Evolutionary conservation across 2,113 vertebrate genomes (phyloP).

Genomic region (Chaenocephalus aceratus): DNA sequence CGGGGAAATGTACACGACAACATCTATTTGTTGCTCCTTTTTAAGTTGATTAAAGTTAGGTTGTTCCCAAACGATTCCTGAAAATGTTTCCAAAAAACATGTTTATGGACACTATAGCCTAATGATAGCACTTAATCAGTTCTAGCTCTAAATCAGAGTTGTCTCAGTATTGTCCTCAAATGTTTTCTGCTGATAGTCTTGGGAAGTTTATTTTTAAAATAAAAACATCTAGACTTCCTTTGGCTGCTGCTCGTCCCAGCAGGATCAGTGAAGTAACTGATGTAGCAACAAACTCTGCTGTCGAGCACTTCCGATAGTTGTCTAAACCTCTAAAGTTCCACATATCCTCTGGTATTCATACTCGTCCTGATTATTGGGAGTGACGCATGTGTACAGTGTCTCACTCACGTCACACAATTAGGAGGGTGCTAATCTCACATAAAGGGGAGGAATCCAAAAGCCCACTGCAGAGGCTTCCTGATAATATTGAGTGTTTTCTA

Average conservation of each 20-base stretch:
- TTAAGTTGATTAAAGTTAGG: too few species aligned
- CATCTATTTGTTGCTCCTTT: too few species aligned
- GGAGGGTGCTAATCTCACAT: slow-evolving; percentile 52
- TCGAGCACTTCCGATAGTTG: slow-evolving; percentile 35
- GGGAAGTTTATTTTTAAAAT: neutral
- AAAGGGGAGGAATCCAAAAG: slow-evolving; percentile 20
- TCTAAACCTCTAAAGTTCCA: slow-evolving; percentile 40
- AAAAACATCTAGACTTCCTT: neutral
- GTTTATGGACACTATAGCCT: too few species aligned
- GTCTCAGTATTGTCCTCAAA: neutral
- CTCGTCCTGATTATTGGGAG: slow-evolving; percentile 51
- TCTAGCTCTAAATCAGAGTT: neutral
- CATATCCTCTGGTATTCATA: slow-evolving; percentile 64
- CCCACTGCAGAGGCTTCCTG: slow-evolving; percentile 17
- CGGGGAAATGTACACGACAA: too few species aligned
- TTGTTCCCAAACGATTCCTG: too few species aligned
- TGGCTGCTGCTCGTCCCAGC: neutral
- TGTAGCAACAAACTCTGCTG: slow-evolving; percentile 7
- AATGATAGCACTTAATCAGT: too few species aligned
- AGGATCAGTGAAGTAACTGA: neutral
- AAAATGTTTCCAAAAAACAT: too few species aligned
- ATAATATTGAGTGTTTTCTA: slow-evolving; percentile 16
- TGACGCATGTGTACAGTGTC: slow-evolving; percentile 65
- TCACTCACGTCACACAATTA: slow-evolving; percentile 68
- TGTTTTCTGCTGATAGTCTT: neutral